Percentiles rank a stretch among this genome's conserved stretches.
These are phyloP conservation scores for Acanthopagrus latus DNA, from an alignment of 2,797 vertebrate genomes.

Conservation along the genomic window DNA sequence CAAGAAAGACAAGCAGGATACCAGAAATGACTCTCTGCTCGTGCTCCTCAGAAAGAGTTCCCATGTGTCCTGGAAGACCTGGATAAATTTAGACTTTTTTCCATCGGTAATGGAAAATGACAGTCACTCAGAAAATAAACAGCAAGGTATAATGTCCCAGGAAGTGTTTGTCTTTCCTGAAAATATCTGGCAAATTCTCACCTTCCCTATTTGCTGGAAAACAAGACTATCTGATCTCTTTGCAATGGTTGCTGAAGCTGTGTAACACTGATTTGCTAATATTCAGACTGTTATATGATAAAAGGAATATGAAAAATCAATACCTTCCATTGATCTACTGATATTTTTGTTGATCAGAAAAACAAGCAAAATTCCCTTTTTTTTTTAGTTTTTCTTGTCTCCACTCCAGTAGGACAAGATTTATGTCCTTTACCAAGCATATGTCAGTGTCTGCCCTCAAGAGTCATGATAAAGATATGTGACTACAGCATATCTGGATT, in stretches of 20 bases:
- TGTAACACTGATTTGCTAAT: not conserved
- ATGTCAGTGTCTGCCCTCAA: not conserved
- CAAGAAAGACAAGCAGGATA: slow-evolving; percentile 37
- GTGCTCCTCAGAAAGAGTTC: slow-evolving; percentile 48
- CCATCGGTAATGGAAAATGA: slow-evolving; percentile 46
- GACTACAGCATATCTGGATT: not conserved
- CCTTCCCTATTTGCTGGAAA: slow-evolving; percentile 5
- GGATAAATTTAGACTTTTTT: slow-evolving; percentile 62
- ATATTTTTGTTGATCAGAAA: not conserved
- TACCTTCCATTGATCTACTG: no score
- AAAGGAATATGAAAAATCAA: not conserved
- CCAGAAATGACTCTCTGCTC: slow-evolving; percentile 13
- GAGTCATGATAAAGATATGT: not conserved
- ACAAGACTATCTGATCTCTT: not conserved
- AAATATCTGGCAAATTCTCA: slow-evolving; percentile 17
- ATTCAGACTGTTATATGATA: not conserved
- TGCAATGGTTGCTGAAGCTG: not conserved
- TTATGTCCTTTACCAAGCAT: no score
- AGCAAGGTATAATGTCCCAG: slow-evolving; percentile 14
- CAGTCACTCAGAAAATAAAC: slow-evolving; percentile 46
- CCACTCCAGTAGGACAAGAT: not conserved
- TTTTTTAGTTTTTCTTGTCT: not conserved
- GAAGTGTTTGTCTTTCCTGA: slow-evolving; percentile 13
- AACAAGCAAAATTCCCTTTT: not conserved
- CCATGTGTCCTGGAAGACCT: slow-evolving; percentile 61